Base-by-base conservation (phyloP, 2,113 vertebrate genomes). In the Tragelaphus buxtoni region DNA sequence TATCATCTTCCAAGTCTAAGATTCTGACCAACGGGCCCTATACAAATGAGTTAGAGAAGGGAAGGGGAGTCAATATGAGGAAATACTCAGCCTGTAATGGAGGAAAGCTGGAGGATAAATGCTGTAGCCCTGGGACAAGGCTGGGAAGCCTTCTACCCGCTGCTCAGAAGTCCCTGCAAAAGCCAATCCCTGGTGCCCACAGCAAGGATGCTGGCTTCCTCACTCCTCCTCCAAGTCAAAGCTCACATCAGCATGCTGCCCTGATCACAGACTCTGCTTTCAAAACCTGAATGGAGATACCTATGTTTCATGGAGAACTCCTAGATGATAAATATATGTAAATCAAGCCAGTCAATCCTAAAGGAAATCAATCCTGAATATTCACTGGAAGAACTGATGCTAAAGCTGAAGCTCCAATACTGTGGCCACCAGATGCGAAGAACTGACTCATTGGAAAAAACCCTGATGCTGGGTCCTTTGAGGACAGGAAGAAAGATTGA, bases 21-120 rank as follows among this genome's bases (percentile, higher is more conserved):
- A 84, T 22, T 76, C 84, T 76, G 18, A 24, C 14, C 20, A 0
- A 7, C 2, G 1, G 9, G 13, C 13, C 47, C 30, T 17, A 1
- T 3, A 56, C 16, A 26, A 32, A 22, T 8, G 18, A 4, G 35
- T 30, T 22, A 16, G 2, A 47, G 56, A 72, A 82, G 13, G 3
- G 6, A 45, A 7, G 10, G 0, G 42, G 9, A 9, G 28, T 20
- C 1, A 6, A 1, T 4, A 60, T 4, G 0, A 10, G 47, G n/a
- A 42, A 81, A 17, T 10, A 16, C 5, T 51, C 32, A 28, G 0
- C 13, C 22, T n/a, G 1, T 3, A 1, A 16, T 7, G 12, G 22
- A 30, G 2, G 4, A 4, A 74, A 63, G 20, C 35, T n/a, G 11
- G 1, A 56, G 10, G 7, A 7, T 22, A 84, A 35, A 45, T 39